Percentiles rank a stretch among this genome's conserved stretches.
These are phyloP conservation scores for Prunella strophiata DNA, from an alignment of 2,797 vertebrate genomes.

Conservation along the genomic window DNA sequence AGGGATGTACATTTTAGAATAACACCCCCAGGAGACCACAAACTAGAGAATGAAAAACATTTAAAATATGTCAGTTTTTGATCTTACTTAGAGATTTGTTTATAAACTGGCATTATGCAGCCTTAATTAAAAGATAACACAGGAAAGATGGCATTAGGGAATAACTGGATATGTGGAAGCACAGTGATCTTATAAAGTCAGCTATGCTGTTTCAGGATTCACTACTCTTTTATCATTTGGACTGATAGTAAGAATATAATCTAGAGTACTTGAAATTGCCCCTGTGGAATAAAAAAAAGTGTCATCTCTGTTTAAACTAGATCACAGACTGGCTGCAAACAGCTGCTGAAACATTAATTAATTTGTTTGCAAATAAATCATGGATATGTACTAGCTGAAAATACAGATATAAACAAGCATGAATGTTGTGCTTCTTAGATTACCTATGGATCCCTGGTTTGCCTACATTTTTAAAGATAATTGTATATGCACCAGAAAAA, in stretches of 20 bases:
- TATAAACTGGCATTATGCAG: constrained; percentile 76
- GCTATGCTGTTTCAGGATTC: constrained; percentile 68
- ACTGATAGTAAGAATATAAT: constrained; percentile 72
- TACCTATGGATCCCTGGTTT: constrained; percentile 63
- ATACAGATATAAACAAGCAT: constrained; percentile 75
- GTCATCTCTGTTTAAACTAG: constrained; percentile 78
- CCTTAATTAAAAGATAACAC: constrained; percentile 78
- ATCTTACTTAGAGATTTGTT: constrained; percentile 77
- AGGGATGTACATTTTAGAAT: constrained; percentile 70
- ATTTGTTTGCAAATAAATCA: constrained; percentile 91
- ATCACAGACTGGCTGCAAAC: constrained; percentile 87
- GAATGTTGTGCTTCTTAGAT: constrained; percentile 58
- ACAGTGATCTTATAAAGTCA: constrained; percentile 70
- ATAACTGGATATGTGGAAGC: constrained; percentile 44
- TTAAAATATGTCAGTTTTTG: constrained; percentile 76
- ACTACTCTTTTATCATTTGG: constrained; percentile 74
- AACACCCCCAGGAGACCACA: constrained; percentile 69
- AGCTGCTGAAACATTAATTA: constrained; percentile 96
- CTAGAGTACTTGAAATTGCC: constrained; percentile 72
- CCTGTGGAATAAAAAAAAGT: constrained; percentile 75
- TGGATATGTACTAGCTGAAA: constrained; percentile 74
- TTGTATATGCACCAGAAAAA: constrained; percentile 23
- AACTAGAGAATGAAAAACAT: constrained; percentile 73
- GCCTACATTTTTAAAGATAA: constrained; percentile 53
- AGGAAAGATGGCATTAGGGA: constrained; percentile 64